A percentile compares a stretch with the other conserved stretches of the same genome.
These are phyloP conservation scores for Falco cherrug DNA, from an alignment of 2,797 vertebrate species.

Conservation along the genomic window DNA sequence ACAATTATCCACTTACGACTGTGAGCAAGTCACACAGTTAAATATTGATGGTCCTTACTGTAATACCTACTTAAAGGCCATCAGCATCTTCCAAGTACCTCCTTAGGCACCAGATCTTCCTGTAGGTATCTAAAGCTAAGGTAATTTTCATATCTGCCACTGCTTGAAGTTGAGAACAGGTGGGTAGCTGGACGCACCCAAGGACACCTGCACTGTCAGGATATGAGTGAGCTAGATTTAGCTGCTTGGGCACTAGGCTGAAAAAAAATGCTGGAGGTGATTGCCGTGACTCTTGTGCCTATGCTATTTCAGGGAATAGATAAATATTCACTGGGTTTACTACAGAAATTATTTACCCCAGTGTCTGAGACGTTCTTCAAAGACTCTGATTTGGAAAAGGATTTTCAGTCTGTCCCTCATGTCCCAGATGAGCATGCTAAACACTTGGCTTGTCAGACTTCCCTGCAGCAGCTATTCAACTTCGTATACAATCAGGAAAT, in stretches of 20 bases:
- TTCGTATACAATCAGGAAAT: background rate
- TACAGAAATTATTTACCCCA: background rate
- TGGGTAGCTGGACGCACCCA: background rate
- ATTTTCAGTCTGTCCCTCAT: background rate
- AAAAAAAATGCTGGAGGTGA: background rate
- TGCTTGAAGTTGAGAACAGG: background rate
- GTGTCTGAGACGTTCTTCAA: background rate
- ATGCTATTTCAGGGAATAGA: background rate
- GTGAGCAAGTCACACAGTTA: background rate
- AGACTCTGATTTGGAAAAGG: background rate
- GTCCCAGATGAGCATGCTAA: constrained; percentile 30
- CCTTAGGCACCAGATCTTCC: background rate
- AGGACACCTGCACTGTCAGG: background rate
- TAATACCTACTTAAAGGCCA: background rate
- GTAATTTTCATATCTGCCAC: background rate
- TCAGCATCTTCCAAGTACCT: background rate
- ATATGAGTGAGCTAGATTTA: background rate
- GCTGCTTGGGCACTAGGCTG: background rate
- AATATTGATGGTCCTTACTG: background rate
- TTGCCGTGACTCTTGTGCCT: background rate
- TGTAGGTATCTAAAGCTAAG: background rate
- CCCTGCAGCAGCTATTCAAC: constrained; percentile 30
- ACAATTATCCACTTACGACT: background rate
- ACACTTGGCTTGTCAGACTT: constrained; percentile 23
- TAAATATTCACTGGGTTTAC: background rate